Evolutionary conservation across 2,113 vertebrate genomes (phyloP), one percentile per base, ranked within the genome.

Genomic region (Poeciliopsis retropinna): DNA sequence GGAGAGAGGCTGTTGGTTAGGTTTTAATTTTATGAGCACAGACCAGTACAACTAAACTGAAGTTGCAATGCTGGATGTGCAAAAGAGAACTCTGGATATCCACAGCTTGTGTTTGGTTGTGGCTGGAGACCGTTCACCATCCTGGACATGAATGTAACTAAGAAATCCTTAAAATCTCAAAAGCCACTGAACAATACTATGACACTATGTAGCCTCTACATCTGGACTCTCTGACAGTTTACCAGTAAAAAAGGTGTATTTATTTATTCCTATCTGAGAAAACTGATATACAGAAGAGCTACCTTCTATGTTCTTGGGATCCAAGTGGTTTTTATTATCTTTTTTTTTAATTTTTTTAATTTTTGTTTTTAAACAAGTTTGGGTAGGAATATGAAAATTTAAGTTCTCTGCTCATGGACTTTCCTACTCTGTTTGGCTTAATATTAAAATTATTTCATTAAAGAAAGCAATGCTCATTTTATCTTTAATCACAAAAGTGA

Each of bases 111-210:
- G 86, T 60, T 60, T 76, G 70, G 74, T 57, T 28, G 82, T 76
- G 85, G 83, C 78, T 73, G 74, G 81, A 76, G 76, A 75, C 62
- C 27, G 78, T 37, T 72, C 61, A 70, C 81, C 85, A 34, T 71
- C 83, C 86, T 90, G 87, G 92, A 89, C 90, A 88, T 91, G 94
- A 95, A 95, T 95, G 94, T 95, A 94, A 92, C 81, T 86, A 85
- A 80, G 80, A 87, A 80, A 82, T 88, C 85, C 85, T 77, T 88
- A 91, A 89, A 87, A 84, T 85, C 81, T 84, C 79, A 81, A 80
- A 93, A 92, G 93, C 93, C 91, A 92, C 91, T 85, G 92, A 91
- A 92, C 90, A 94, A 91, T 91, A 87, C 86, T 86, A 79, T 86
- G 88, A 92, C 89, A 92, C 94, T 92, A 90, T 89, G 92, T 92